phyloP scores from a whole-genome alignment of 2,797 vertebrate genomes.

The Salarias fasciatus region DNA sequence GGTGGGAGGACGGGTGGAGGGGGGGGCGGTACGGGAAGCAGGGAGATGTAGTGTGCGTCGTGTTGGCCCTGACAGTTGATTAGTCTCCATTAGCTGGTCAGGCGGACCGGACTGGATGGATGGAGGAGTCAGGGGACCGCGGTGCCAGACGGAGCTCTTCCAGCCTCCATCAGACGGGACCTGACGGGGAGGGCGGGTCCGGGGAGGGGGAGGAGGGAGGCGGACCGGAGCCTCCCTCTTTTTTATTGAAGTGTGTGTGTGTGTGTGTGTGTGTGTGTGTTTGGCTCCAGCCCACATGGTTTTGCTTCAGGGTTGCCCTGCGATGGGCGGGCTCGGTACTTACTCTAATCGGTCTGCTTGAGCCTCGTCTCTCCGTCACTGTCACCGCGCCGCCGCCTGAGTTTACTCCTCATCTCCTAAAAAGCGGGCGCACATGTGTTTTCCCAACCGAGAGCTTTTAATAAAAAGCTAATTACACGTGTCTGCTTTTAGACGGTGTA shows the following conservation, averaged over 20 bases:
- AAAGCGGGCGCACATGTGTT: not conserved
- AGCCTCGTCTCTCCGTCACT: slow-evolving; percentile 47
- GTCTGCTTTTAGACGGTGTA: too few relatives aligned
- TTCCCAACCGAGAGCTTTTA: too few relatives aligned
- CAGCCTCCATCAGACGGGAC: slow-evolving; percentile 16
- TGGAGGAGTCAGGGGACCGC: slow-evolving; percentile 25
- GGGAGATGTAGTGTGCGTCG: slow-evolving; percentile 62
- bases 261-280: slow-evolving; percentile 25
- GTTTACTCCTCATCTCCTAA: slow-evolving; percentile 9
- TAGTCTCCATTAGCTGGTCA: slow-evolving; percentile 79
- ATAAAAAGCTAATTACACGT: too few relatives aligned
- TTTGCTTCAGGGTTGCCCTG: too few relatives aligned
- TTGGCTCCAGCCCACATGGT: slow-evolving; percentile 39
- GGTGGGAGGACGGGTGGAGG: slow-evolving; percentile 2
- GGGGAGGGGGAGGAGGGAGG: slow-evolving; percentile 12
- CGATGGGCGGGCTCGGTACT: too few relatives aligned
- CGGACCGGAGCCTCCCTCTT: slow-evolving; percentile 23
- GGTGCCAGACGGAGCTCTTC: not conserved
- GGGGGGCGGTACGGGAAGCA: slow-evolving; percentile 36
- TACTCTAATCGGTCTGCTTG: slow-evolving; percentile 14
- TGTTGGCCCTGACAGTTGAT: slow-evolving; percentile 73
- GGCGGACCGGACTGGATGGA: slow-evolving; percentile 67
- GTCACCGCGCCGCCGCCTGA: slow-evolving; percentile 31
- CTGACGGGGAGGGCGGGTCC: slow-evolving; percentile 29
- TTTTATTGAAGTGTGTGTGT: slow-evolving; percentile 24